Base-by-base conservation (phyloP, 2,888 invertebrate species). In the Galerucella nymphaeae region DNA sequence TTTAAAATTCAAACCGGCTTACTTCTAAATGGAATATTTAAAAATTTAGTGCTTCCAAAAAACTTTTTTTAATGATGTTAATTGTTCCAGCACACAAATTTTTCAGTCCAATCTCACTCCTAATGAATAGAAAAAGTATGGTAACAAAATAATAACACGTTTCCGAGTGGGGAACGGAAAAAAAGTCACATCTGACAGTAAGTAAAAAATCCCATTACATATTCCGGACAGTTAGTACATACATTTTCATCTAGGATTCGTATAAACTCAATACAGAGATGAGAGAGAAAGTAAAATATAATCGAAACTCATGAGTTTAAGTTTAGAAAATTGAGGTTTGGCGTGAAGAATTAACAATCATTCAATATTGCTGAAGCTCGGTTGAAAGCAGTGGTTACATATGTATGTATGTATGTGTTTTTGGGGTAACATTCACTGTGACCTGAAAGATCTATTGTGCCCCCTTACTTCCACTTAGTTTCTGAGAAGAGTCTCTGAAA, bases 131-230 rank as follows among this genome's bases (percentile, higher is more conserved):
- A 13, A 59, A 38, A n/a, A 59, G n/a, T 38, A 38, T 30, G 38
- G 38, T 6, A 59, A 59, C 59, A 38, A 38, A 59, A 59, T 59
- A 59, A 59, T 59, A 38, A 38, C 38, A 38, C 14, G 59, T 59
- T 9, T 5, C 6, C 2, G 18, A 16, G 11, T 9, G 9, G 59
- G 6, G 38, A 30, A 30, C 16, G 38, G 6, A 30, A 30, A 59
- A 58, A 38, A 38, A 30, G 38, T 16, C 38, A 38, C 59, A 38
- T 59, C 59, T 59, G 59, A n/a, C n/a, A 38, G 9, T 11, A 14
- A 38, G 38, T 59, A 38, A 59, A 38, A 59, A 59, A 10, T 38
- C 38, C 59, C 38, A 59, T 59, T 59, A 38, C 10, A 14, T n/a
- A 59, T 59, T 59, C n/a, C 14, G 13, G n/a, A 9, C n/a, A 11